Conservation (phyloP, 2,888 invertebrate species). For the Aporophyla nigra region DNA sequence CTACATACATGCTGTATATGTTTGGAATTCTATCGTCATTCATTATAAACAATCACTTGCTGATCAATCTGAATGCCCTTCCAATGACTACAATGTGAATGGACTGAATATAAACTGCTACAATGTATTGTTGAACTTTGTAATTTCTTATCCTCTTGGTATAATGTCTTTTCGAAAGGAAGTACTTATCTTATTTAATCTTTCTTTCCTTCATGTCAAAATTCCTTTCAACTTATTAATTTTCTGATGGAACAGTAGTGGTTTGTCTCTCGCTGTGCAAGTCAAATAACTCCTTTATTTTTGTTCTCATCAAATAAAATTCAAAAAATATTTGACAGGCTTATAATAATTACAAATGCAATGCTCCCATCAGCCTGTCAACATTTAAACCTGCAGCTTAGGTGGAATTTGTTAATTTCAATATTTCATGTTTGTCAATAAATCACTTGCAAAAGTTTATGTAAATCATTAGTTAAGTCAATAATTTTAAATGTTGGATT, state of each 20-base stretch:
- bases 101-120: constrained; percentile 15
- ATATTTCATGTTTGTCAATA: constrained; percentile 22
- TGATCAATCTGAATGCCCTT: constrained; percentile 29
- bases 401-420: constrained; percentile 21
- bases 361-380: constrained; percentile 49
- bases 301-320: constrained; percentile 25
- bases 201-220: background rate
- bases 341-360: constrained; percentile 52
- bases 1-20: background rate
- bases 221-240: background rate
- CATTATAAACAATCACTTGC: constrained; percentile 30
- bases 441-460: constrained; percentile 42
- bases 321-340: constrained; percentile 42
- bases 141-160: constrained; percentile 14
- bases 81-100: constrained; percentile 38
- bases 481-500: constrained; percentile 33
- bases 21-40: constrained; percentile 19
- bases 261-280: constrained; percentile 18
- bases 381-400: constrained; percentile 22
- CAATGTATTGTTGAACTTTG: constrained; percentile 38
- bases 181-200: background rate
- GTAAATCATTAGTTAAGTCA: constrained; percentile 31
- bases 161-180: background rate
- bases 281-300: constrained; percentile 25
- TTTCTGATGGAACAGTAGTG: background rate